A percentile compares a stretch with the other conserved stretches of the same genome.
phyloP scores from a whole-genome alignment of 2,113 vertebrate genomes.

The Pachycephala philippinensis region DNA sequence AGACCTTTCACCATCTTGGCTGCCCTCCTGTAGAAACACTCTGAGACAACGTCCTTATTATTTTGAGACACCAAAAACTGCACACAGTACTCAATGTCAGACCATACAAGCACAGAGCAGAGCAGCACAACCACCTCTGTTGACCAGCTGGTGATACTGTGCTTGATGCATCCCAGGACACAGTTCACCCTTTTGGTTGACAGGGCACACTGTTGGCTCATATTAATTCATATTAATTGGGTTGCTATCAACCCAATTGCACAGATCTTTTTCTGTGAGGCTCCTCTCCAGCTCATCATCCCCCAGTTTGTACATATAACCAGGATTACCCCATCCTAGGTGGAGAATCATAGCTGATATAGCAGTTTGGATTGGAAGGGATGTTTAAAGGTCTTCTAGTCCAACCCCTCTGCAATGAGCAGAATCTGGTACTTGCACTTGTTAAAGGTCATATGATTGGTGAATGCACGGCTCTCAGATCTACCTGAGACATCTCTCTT shows the following conservation, averaged over 20 bases:
- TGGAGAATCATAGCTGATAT: neutral
- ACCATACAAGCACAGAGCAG: neutral
- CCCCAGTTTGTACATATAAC: rapidly evolving
- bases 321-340: neutral
- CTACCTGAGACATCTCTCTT: neutral
- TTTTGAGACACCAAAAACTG: neutral
- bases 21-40: neutral
- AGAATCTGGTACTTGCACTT: neutral
- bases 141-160: neutral
- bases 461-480: neutral
- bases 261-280: neutral
- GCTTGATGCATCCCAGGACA: neutral
- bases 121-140: rapidly evolving
- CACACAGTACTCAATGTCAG: neutral
- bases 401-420: neutral
- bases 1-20: neutral
- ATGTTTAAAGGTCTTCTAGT: neutral
- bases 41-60: neutral
- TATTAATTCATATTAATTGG: no score
- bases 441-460: neutral
- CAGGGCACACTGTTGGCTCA: neutral
- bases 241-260: neutral
- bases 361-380: neutral
- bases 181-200: neutral
- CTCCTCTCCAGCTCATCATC: neutral